Evolutionary conservation across 2,888 invertebrate species (phyloP).

Genomic region (Nowickia ferox): DNA sequence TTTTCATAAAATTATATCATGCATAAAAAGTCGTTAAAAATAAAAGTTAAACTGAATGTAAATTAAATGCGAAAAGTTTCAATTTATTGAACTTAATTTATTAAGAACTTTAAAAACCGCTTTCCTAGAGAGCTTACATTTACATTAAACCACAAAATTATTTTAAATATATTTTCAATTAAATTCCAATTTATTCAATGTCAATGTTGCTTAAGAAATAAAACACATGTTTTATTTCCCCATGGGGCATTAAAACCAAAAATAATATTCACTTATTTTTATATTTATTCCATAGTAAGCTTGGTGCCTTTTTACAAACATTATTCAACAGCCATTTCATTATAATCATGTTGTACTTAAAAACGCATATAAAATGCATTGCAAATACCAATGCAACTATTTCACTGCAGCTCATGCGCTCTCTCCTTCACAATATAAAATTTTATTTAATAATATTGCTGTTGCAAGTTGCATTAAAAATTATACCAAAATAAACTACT

Average conservation of each 20-base stretch:
- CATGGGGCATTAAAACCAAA: constrained; percentile 4
- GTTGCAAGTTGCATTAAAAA: constrained; percentile 28
- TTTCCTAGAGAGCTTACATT: too few species aligned
- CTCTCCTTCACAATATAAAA: constrained; percentile 24
- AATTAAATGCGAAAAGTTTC: too few species aligned
- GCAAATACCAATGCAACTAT: constrained; percentile 5
- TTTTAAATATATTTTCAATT: not conserved
- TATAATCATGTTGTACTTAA: constrained; percentile 52
- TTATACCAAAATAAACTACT: constrained; percentile 21
- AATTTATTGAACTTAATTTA: too few species aligned
- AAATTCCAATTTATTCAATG: not conserved
- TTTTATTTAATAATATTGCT: constrained; percentile 28
- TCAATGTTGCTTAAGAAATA: not conserved
- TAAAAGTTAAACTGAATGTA: too few species aligned
- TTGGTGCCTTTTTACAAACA: not conserved
- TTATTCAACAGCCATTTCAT: constrained; percentile 49
- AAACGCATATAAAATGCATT: constrained; percentile 43
- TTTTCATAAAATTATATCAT: too few species aligned
- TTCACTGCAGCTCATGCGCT: constrained; percentile 19
- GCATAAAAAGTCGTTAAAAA: too few species aligned
- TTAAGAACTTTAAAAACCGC: too few species aligned
- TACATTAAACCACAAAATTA: not conserved
- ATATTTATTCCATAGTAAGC: not conserved
- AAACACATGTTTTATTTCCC: not conserved
- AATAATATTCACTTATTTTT: not conserved